Percentiles rank a stretch among this genome's conserved stretches.
These are phyloP conservation scores for Drosophila neotestacea DNA, from an alignment of 2,888 invertebrate species.

Conservation along the genomic window DNA sequence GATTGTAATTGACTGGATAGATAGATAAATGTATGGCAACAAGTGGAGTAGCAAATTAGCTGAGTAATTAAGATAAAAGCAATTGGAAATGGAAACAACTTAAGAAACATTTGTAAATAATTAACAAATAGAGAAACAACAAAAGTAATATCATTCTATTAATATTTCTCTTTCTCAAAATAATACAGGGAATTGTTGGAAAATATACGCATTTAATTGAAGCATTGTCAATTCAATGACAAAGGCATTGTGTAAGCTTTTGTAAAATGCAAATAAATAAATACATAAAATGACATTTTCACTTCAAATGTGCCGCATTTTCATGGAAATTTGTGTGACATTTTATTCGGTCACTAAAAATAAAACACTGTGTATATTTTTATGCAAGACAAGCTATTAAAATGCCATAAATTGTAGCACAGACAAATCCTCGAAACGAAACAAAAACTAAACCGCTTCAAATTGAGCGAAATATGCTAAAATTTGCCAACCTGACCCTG, in stretches of 20 bases:
- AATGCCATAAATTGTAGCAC: slow-evolving; percentile 73
- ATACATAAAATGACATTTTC: slow-evolving; percentile 39
- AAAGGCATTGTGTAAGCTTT: neutral
- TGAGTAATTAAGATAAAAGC: slow-evolving; percentile 20
- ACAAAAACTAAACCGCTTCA: slow-evolving; percentile 72
- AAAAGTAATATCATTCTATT: neutral
- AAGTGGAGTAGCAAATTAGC: slow-evolving; percentile 34
- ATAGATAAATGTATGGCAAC: slow-evolving; percentile 2
- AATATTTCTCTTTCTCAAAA: neutral
- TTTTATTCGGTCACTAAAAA: slow-evolving; percentile 42
- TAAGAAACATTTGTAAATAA: neutral
- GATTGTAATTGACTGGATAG: slow-evolving; percentile 36
- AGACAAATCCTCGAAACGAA: slow-evolving; percentile 60
- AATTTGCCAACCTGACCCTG: slow-evolving; percentile 42
- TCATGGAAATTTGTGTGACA: slow-evolving; percentile 40
- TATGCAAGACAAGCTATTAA: slow-evolving; percentile 68
- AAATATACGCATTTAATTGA: neutral
- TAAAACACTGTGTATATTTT: slow-evolving; percentile 54
- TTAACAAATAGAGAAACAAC: neutral
- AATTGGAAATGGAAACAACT: slow-evolving; percentile 4
- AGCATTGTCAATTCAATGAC: slow-evolving; percentile 3
- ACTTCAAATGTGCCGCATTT: slow-evolving; percentile 30
- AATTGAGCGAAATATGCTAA: slow-evolving; percentile 74
- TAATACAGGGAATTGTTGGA: neutral
- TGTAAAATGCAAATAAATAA: slow-evolving; percentile 7